These are phyloP conservation scores for Sphyrna mokarran DNA, from an alignment of 2,113 vertebrate species.

Conservation along the genomic window DNA sequence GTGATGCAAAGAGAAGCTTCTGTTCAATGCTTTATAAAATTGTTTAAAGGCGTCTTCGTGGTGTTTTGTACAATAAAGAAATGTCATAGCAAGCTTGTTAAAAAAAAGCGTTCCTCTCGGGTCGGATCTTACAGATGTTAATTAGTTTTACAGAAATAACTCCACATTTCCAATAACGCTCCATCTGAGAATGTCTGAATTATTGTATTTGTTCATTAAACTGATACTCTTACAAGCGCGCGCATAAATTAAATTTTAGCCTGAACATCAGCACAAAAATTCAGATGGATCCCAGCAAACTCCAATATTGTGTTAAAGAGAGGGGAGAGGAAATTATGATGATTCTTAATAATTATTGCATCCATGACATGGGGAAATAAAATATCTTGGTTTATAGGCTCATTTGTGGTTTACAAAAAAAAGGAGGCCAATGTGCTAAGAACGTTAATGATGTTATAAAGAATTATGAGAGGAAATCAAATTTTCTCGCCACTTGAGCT, in stretches of 20 bases:
- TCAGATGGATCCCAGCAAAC: constrained; percentile 15
- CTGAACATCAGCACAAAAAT: not conserved
- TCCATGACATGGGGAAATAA: constrained; percentile 11
- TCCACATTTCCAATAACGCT: not conserved
- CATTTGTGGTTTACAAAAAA: constrained; percentile 47
- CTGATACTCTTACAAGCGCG: not conserved
- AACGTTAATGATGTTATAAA: constrained; percentile 95
- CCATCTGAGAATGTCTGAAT: constrained; percentile 26
- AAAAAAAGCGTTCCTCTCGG: not conserved
- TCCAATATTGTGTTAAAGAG: constrained; percentile 16
- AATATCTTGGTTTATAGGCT: constrained; percentile 28
- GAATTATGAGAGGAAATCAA: constrained; percentile 99
- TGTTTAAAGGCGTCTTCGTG: not conserved
- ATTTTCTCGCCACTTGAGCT: constrained; percentile 99
- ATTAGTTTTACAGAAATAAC: constrained; percentile 16
- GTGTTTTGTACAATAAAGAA: not conserved
- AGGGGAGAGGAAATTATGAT: constrained; percentile 4
- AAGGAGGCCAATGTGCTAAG: constrained; percentile 80
- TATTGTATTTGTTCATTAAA: constrained; percentile 16
- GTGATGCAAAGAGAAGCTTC: not conserved
- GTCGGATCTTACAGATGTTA: not conserved
- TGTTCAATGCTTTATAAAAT: not conserved
- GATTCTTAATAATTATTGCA: constrained; percentile 34
- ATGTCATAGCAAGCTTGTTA: not conserved
- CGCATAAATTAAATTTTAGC: constrained; percentile 20